Base-by-base conservation (phyloP, 2,888 invertebrate genomes). In the Leucophenga maculata region DNA sequence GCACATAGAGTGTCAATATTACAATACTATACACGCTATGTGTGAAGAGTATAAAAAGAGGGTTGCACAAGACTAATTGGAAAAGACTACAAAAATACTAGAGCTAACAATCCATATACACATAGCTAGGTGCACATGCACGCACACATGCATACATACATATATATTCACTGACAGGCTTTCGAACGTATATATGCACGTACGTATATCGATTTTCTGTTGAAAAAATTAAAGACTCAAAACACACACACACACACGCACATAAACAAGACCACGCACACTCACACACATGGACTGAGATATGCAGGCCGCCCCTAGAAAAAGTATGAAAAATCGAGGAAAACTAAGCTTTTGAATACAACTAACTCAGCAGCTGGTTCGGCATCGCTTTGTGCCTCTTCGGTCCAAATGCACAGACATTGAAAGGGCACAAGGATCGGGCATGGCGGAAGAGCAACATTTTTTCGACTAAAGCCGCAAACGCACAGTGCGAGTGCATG, bases 131-230 rank as follows among this genome's bases (percentile, higher is more conserved):
- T 26, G 26, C 26, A 26, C 26, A 26, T 26, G 2, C 26, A 26
- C 59, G 60, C 69, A 72, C 73, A 71, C 70, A 65, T 55, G 65
- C 31, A 4, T 52, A 54, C 57, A 48, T 52, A 65, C 0, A 22
- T 50, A 67, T 48, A 54, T 44, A 65, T 57, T 44, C 16, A 57
- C 20, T 18, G 8, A 57, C 31, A 22, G 6, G 8, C 14, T 16
- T 50, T 55, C 46, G 55, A 67, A 76, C 78, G 78, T 80, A 75
- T 77, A 67, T 81, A 75, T 73, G 68, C 75, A 78, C 77, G 81
- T 78, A 78, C 80, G 76, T 74, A 76, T 80, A 80, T 80, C 80
- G 80, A 81, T 80, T 80, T 80, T 80, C 82, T 81, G 82, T 74
- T 78, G 75, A 75, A 76, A 72, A 76, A 79, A 76, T 75, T 72